Evolutionary conservation across 2,888 invertebrate species (phyloP), one percentile per base, ranked within the genome.

Genomic region (Meta bourneti): DNA sequence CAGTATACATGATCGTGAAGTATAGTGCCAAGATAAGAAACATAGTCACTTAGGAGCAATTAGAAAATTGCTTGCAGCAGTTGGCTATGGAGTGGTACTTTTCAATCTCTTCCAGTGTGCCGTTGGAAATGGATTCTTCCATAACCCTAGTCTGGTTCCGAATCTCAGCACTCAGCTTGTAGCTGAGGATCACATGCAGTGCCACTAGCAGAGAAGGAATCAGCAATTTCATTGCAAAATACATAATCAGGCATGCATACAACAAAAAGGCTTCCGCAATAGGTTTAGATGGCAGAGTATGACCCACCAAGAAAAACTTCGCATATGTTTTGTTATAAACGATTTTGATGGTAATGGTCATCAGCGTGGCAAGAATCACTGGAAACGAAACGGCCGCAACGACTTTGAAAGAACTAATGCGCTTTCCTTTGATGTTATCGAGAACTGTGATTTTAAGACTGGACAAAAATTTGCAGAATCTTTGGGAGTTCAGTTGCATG

Each of bases 1-100:
- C 51, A 8, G 51, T 78, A 16, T 78, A 78, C 49, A 78, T 52
- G 6, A 51, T n/a, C 7, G 78, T n/a, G 52, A 78, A 78, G 51
- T n/a, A 52, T 51, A 78, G 9, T 2, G 78, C 7, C 7, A 49
- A n/a, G 8, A 78, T n/a, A 9, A 78, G n/a, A 19, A 78, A 51
- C 52, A 78, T 19, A 19, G n/a, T 16, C 11, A 16, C 49, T 51
- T 19, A 51, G 16, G 52, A 51, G n/a, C n/a, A 51, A 4, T 51
- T n/a, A 11, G 19, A 19, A n/a, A 78, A 52, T n/a, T 19, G 19
- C 19, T 78, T 52, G 48, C 78, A 51, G 78, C 78, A 78, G 49
- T n/a, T 8, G 9, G 51, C 19, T 13, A 78, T 19, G 8, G 13
- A 11, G 2, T 78, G 78, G 52, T 51, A 78, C 8, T n/a, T 52